These are phyloP conservation scores for Botia kubotai DNA, from an alignment of 2,797 vertebrate genomes.

Conservation along the genomic window DNA sequence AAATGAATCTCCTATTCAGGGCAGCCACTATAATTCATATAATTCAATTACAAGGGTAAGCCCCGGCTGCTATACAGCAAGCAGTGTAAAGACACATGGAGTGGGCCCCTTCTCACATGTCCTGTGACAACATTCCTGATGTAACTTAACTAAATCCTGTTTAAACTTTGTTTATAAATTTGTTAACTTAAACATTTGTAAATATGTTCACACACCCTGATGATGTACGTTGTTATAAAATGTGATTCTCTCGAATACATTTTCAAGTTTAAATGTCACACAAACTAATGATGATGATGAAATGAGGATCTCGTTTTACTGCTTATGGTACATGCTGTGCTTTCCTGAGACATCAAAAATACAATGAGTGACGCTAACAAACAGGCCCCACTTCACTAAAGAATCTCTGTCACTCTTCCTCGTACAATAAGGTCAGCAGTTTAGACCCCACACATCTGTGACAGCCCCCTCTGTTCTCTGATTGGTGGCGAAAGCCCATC, in stretches of 20 bases:
- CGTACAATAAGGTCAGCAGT: conserved; percentile 44
- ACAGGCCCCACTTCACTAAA: conserved; percentile 21
- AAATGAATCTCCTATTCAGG: no score
- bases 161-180: no score
- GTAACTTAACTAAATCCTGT: no score
- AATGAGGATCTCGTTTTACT: not conserved
- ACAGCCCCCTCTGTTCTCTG: conserved; percentile 42
- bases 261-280: conserved; percentile 18
- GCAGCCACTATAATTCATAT: no score
- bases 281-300: not conserved
- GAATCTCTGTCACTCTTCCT: conserved; percentile 15
- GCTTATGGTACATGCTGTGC: conserved; percentile 25
- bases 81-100: no score
- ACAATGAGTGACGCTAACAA: conserved; percentile 11
- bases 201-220: not conserved
- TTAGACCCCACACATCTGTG: conserved; percentile 39
- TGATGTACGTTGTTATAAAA: not conserved
- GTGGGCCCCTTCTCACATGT: no score
- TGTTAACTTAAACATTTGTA: not conserved
- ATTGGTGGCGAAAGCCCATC: conserved; percentile 61
- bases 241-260: not conserved
- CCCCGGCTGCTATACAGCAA: no score
- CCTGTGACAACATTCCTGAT: no score
- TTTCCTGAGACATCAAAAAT: not conserved
- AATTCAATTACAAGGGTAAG: no score